Base-by-base conservation (phyloP, 2,797 vertebrate genomes). In the Ispidina picta region DNA sequence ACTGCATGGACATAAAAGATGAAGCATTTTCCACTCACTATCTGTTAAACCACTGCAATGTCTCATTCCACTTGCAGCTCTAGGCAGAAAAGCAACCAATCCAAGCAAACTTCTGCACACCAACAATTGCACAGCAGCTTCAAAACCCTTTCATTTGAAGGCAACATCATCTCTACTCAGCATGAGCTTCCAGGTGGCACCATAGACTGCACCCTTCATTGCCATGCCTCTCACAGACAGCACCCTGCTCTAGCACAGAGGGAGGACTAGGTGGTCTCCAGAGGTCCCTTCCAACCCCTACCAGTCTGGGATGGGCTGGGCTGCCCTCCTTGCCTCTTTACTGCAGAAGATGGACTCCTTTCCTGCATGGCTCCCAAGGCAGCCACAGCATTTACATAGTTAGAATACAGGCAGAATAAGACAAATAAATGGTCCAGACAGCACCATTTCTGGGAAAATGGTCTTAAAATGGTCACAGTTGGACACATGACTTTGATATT, bases 361-460 rank as follows among this genome's bases (percentile, higher is more conserved):
- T 28, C 25, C 69, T 64, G 15, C 52, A 72, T 1, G 0, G 12
- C 33, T 37, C 10, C 33, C 0, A 0, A 8, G 8, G 12, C 22
- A 60, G 10, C 17, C 33, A 51, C 2, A 26, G 8, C 28, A 22
- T 87, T 90, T 70, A 63, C 73, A 31, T 25, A 41, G 41, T 43
- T 26, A 49, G 25, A 55, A 65, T 23, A 56, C 7, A 84, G 88
- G 46, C 29, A 58, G 3, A 14, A 20, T 4, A 3, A 52, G 9
- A 23, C 5, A 39, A 39, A 21, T 33, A 69, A 72, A 33, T 73
- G 33, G 70, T 55, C 41, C 3, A 6, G 46, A 18, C 60, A 44
- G 43, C 8, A 10, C 23, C 2, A 44, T 75, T 79, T 76, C 62
- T 86, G 39, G 31, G 65, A 75, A 51, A 82, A 58, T 29, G 54